Evolutionary conservation across 2,888 invertebrate genomes (phyloP), one percentile per base, ranked within the genome.

Genomic region (Epinotia demarniana): DNA sequence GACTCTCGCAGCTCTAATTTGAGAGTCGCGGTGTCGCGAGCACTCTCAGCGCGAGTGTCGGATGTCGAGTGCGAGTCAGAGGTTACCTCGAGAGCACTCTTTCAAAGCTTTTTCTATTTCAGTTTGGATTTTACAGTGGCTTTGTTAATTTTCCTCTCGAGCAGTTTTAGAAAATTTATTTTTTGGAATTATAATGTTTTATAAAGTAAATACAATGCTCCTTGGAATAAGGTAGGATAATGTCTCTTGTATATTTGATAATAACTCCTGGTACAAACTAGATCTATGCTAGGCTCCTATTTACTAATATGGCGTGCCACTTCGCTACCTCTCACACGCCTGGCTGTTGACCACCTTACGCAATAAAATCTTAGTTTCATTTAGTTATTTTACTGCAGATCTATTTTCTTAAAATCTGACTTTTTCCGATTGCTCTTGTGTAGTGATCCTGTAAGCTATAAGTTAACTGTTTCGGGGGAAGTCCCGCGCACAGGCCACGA

Each of bases 21-120:
- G 75, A 75, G 75, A 72, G 75, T 67, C 71, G 66, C 75, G 66
- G 75, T 71, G 75, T 75, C 75, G 66, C 70, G 64, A 64, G 69
- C 74, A 62, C 74, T 64, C 69, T 69, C 74, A 63, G 19, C 69
- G 53, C 61, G 71, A 75, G 75, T 67, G 75, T 67, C 72, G 70
- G 61, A 33, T 53, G 61, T 71, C 61, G 70, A 71, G 70, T 62
- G 43, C 68, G 60, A 69, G 69, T 69, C 70, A 53, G 70, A 71
- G 70, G 75, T 75, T 75, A 75, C 75, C 57, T 75, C 53, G 66
- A 75, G 75, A 62, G 72, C 72, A 33, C 75, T 75, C 19, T 46
- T 19, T 75, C 75, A 75, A 75, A 75, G 71, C 75, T 75, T 67
- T 61, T 75, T 75, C 62, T 71, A 72, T 75, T 75, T 67, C 64